phyloP scores from a whole-genome alignment of 2,888 invertebrate species.

The Chironomus tentans region DNA sequence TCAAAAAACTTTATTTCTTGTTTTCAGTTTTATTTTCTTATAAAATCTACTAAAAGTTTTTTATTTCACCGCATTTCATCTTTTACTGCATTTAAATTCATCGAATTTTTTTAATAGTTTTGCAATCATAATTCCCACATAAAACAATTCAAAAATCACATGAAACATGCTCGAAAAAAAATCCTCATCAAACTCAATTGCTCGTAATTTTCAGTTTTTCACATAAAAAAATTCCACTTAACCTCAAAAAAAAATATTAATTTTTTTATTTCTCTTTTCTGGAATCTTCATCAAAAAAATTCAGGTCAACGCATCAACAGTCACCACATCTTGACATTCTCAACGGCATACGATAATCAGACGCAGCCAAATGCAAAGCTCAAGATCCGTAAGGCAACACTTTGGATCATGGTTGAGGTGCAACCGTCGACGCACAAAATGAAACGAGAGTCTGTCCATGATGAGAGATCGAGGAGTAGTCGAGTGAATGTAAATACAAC shows the following conservation, averaged over 20 bases:
- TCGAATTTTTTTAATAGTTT: background rate
- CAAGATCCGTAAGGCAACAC: constrained; percentile 65
- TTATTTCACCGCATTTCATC: background rate
- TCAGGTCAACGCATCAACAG: constrained; percentile 75
- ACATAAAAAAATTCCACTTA: background rate
- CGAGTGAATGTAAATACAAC: constrained; percentile 11
- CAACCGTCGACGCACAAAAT: background rate
- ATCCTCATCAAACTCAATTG: background rate
- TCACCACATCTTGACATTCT: constrained; percentile 77
- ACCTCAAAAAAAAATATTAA: background rate
- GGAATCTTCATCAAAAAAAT: constrained; percentile 23
- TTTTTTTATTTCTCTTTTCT: background rate
- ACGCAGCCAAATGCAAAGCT: constrained; percentile 46
- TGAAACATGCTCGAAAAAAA: no score
- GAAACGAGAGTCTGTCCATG: background rate
- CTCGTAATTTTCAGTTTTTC: background rate
- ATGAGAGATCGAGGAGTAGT: background rate
- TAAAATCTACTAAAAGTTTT: background rate
- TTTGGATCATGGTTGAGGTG: constrained; percentile 54
- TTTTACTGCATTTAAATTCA: background rate
- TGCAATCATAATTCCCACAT: no score
- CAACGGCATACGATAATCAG: constrained; percentile 52
- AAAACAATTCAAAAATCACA: no score
- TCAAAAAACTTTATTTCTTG: no score
- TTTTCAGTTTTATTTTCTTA: background rate